A percentile compares a stretch with the other conserved stretches of the same genome.
phyloP scores from a whole-genome alignment of 2,113 vertebrate species.

The Albula goreensis region DNA sequence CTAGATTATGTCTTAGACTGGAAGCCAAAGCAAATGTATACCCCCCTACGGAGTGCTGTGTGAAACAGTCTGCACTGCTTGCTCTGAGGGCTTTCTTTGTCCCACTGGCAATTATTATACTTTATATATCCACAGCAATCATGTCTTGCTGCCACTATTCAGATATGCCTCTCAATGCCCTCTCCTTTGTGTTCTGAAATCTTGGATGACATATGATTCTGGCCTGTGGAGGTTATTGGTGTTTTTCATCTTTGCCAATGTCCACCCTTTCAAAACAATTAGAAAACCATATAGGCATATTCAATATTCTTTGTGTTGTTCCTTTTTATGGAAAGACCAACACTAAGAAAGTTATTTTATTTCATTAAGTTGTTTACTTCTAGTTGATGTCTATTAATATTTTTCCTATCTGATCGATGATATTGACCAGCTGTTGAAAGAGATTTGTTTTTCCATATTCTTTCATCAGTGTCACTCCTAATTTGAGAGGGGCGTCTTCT shows the following conservation, averaged over 20 bases:
- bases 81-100: not conserved
- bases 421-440: not conserved
- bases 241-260: not conserved
- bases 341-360: not conserved
- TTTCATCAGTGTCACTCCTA: not conserved
- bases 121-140: not conserved
- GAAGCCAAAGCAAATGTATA: not conserved
- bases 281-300: not conserved
- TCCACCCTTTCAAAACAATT: not conserved
- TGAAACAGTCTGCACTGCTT: not conserved
- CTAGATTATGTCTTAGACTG: not conserved
- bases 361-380: not conserved
- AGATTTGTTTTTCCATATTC: not conserved
- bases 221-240: not conserved
- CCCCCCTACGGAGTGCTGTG: not conserved
- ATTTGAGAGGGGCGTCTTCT: not conserved
- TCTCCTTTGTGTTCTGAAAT: not conserved
- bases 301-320: not conserved
- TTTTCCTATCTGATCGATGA: not conserved
- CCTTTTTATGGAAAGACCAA: not conserved
- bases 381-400: too few species aligned
- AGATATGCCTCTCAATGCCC: not conserved
- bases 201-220: not conserved
- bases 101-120: not conserved
- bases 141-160: not conserved